Percentiles rank a stretch among this genome's conserved stretches.
Evolutionary conservation across 2,888 invertebrate genomes (phyloP).

Genomic region (Nebria salina): DNA sequence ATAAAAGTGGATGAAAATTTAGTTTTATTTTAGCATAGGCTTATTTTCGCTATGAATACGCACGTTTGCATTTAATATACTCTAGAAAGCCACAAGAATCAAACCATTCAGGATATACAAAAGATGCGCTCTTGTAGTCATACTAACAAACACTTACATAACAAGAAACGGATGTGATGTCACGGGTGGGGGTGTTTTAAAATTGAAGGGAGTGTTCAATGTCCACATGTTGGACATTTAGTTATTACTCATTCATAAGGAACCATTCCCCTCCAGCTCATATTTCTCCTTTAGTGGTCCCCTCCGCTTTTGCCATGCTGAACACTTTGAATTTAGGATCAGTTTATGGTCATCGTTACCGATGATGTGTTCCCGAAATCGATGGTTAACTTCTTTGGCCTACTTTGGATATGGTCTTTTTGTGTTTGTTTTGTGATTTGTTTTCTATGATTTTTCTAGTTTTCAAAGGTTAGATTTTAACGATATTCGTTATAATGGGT

Average conservation of each 20-base stretch:
- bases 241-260: conserved; percentile 18
- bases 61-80: neutral
- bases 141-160: conserved; percentile 12
- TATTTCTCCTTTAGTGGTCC: neutral
- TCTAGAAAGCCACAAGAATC: conserved; percentile 7
- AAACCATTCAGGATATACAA: conserved; percentile 9
- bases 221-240: conserved; percentile 4
- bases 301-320: neutral
- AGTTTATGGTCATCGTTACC: neutral
- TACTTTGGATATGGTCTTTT: neutral
- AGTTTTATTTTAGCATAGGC: no score
- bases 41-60: neutral
- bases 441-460: neutral
- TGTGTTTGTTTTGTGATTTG: conserved; percentile 1
- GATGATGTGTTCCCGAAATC: neutral
- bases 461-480: neutral
- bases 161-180: conserved; percentile 28
- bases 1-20: no score
- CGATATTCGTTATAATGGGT: neutral
- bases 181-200: conserved; percentile 2
- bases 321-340: neutral
- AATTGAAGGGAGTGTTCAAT: neutral
- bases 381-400: neutral
- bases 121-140: neutral
- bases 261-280: neutral